Evolutionary conservation across 1,140 invertebrate species (phyloP).

Genomic region (Frieseomelitta varia): DNA sequence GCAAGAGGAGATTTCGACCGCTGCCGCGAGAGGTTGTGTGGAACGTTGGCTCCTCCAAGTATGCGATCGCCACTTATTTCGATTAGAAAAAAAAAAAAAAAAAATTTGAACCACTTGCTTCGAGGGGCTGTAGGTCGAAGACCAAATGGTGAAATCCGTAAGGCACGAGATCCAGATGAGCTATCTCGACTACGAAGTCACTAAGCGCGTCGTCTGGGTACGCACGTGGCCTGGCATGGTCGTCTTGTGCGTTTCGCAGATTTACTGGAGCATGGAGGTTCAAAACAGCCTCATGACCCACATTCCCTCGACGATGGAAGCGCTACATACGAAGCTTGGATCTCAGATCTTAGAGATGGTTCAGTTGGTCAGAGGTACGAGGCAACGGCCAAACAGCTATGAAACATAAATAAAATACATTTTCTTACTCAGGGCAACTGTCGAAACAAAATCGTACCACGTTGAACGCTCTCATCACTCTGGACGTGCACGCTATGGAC

Average conservation of each 20-base stretch:
- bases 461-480: constrained; percentile 92
- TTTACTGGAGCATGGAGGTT: constrained; percentile 93
- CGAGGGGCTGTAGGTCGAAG: constrained; percentile 85
- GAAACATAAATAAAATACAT: constrained; percentile 54
- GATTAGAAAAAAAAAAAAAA: background rate
- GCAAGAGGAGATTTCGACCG: constrained; percentile 87
- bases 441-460: constrained; percentile 88
- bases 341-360: constrained; percentile 87
- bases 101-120: background rate
- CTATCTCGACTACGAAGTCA: constrained; percentile 86
- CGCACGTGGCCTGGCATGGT: constrained; percentile 94
- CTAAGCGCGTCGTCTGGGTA: constrained; percentile 89
- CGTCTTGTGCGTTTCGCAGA: constrained; percentile 92
- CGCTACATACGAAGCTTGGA: constrained; percentile 83
- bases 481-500: constrained; percentile 96
- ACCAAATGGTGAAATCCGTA: constrained; percentile 90
- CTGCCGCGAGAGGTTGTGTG: constrained; percentile 92
- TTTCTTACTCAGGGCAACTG: constrained; percentile 82
- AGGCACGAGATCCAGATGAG: constrained; percentile 88
- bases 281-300: constrained; percentile 86
- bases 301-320: constrained; percentile 81
- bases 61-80: background rate
- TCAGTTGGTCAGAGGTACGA: constrained; percentile 74
- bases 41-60: constrained; percentile 95
- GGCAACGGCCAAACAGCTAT: background rate